phyloP scores from a whole-genome alignment of 2,797 vertebrate genomes.

The Trachurus trachurus region DNA sequence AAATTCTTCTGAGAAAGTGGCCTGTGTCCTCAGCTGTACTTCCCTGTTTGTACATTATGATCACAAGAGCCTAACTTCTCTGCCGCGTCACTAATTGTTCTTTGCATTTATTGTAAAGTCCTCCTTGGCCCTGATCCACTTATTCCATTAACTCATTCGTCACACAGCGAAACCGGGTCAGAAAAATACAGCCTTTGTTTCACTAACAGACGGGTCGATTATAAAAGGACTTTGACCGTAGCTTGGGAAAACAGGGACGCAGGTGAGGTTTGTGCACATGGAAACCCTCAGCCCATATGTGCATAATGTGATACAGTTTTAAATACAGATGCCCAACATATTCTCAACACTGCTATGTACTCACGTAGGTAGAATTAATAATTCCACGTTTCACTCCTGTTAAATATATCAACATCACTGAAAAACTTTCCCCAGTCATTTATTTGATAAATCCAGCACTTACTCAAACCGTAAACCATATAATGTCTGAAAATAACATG shows the following conservation, averaged over 20 bases:
- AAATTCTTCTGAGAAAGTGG: conserved; percentile 4
- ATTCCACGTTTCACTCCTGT: not conserved
- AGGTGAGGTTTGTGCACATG: conserved; percentile 47
- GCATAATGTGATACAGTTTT: not conserved
- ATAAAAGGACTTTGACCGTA: conserved; percentile 74
- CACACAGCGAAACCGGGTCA: conserved; percentile 53
- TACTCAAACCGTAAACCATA: not conserved
- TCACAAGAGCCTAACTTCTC: conserved; percentile 27
- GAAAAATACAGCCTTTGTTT: conserved; percentile 76
- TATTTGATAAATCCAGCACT: conserved; percentile 1
- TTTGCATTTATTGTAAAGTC: conserved; percentile 23
- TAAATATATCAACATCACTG: not conserved
- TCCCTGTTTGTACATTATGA: not conserved
- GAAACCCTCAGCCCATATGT: conserved; percentile 2
- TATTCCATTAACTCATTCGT: conserved; percentile 56
- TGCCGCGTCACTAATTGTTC: conserved; percentile 23
- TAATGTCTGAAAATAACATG: conserved; percentile 22
- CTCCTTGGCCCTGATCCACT: conserved; percentile 50
- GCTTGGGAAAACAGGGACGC: conserved; percentile 54
- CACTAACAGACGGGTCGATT: conserved; percentile 59
- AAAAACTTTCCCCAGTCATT: not conserved
- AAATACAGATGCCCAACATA: conserved; percentile 2
- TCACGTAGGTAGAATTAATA: not conserved
- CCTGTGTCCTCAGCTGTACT: not conserved
- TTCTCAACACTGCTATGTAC: not conserved